Evolutionary conservation across 2,888 invertebrate genomes (phyloP), one percentile per base, ranked within the genome.

Genomic region (Pasiphila rectangulata): DNA sequence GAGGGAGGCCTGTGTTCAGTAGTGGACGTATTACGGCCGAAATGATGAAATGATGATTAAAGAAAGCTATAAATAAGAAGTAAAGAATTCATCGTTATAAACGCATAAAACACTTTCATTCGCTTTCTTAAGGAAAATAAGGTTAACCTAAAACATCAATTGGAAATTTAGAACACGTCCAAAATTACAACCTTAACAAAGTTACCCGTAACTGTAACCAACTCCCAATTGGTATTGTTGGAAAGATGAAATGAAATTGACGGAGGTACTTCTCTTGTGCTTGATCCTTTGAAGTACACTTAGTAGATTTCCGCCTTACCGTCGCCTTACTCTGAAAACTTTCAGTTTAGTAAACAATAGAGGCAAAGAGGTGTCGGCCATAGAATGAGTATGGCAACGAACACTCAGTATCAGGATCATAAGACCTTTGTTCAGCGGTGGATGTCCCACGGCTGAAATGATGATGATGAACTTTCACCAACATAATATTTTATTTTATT

Each of bases 231-330:
- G 21, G 16, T 38, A 38, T 34, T 38, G 42, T 38, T 47, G 17
- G 19, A 43, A 29, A 35, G 42, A 43, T 48, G 38, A 43, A 38
- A 42, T 40, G 32, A 29, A 50, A 42, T 45, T 50, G 21, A 25
- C 17, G 23, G 10, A 41, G 7, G 34, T 43, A 39, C 23, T 27
- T 43, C 17, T 10, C 32, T 40, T 30, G 36, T 20, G 19, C 42
- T 51, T 39, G 42, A 38, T 46, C 39, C 29, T 49, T 47, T 44
- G 37, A 43, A 51, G 46, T 51, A 46, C 51, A 51, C 46, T 51
- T 46, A 23, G 34, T 20, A 17, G 46, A 41, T 46, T 50, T 46
- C 45, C 20, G 13, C 29, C 4, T 13, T 13, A 27, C 27, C 25
- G 24, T 20, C 25, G 38, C 43, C 34, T 42, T 25, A 29, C 29